Percentiles rank a stretch among this genome's conserved stretches.
These are phyloP conservation scores for Gallinago media DNA, from an alignment of 2,113 vertebrate species.

Conservation along the genomic window DNA sequence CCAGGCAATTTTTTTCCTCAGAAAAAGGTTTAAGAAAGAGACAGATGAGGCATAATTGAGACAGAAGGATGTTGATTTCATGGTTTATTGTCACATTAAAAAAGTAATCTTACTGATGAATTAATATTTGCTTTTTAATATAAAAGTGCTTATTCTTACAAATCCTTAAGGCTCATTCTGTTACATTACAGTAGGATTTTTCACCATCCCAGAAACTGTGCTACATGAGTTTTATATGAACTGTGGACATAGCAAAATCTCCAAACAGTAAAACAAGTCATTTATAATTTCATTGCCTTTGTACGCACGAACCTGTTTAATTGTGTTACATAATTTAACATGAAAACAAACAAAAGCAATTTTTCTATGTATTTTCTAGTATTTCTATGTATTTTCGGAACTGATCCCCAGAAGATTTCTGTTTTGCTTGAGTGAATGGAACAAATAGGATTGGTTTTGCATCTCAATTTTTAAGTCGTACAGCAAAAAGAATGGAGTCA, in stretches of 20 bases:
- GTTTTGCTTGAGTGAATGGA: neutral
- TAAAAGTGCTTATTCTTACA: constrained; percentile 76
- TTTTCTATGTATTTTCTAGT: constrained; percentile 14
- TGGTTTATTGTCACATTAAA: constrained; percentile 78
- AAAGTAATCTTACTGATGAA: constrained; percentile 77
- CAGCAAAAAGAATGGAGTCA: neutral
- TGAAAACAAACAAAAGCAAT: neutral
- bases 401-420: neutral
- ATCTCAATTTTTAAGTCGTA: neutral
- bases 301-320: constrained; percentile 8
- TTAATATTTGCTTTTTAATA: constrained; percentile 78
- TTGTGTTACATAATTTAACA: neutral
- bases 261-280: constrained; percentile 49
- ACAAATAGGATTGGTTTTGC: neutral
- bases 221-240: constrained; percentile 54
- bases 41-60: constrained; percentile 60
- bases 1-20: neutral
- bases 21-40: constrained; percentile 48
- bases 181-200: constrained; percentile 68
- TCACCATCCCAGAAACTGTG: constrained; percentile 70
- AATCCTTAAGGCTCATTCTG: constrained; percentile 78
- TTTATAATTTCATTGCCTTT: constrained; percentile 27
- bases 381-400: constrained; percentile 15
- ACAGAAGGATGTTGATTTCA: constrained; percentile 72
- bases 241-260: constrained; percentile 64